phyloP scores from a whole-genome alignment of 2,797 vertebrate species.

The Orestias chungarensis region DNA sequence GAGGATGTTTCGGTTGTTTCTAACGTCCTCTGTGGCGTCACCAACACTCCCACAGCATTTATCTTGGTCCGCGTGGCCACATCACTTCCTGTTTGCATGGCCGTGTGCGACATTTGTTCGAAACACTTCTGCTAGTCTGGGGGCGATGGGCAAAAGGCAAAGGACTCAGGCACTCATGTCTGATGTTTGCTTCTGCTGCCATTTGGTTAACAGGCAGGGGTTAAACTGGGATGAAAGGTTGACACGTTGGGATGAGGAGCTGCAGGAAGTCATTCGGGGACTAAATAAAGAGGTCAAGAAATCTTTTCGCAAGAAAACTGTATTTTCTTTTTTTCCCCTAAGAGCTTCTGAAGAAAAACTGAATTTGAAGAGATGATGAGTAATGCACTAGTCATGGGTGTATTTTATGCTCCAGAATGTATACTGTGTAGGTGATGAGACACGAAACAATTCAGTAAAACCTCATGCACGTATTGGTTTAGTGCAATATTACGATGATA shows the following conservation, averaged over 20 bases:
- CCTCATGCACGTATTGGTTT: no score
- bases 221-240: slow-evolving; percentile 9
- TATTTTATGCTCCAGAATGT: background rate
- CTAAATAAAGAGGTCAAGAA: slow-evolving; percentile 1
- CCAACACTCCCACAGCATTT: slow-evolving; percentile 45
- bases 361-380: background rate
- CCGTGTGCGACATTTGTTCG: background rate
- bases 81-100: slow-evolving; percentile 69
- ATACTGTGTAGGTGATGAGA: no score
- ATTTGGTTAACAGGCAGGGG: background rate
- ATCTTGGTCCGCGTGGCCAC: slow-evolving; percentile 54
- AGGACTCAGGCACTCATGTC: no score
- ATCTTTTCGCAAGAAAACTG: slow-evolving; percentile 21
- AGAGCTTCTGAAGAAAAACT: background rate
- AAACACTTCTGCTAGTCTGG: background rate
- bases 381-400: background rate
- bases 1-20: slow-evolving; percentile 21
- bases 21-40: slow-evolving; percentile 46
- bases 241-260: slow-evolving; percentile 9
- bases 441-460: no score
- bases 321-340: no score
- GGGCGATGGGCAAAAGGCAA: no score
- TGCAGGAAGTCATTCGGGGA: background rate
- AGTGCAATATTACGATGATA: no score
- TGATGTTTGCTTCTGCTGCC: background rate